Percentiles rank a stretch among this genome's conserved stretches.
phyloP scores from a whole-genome alignment of 2,797 vertebrate species.

The Intellagama lesueurii region DNA sequence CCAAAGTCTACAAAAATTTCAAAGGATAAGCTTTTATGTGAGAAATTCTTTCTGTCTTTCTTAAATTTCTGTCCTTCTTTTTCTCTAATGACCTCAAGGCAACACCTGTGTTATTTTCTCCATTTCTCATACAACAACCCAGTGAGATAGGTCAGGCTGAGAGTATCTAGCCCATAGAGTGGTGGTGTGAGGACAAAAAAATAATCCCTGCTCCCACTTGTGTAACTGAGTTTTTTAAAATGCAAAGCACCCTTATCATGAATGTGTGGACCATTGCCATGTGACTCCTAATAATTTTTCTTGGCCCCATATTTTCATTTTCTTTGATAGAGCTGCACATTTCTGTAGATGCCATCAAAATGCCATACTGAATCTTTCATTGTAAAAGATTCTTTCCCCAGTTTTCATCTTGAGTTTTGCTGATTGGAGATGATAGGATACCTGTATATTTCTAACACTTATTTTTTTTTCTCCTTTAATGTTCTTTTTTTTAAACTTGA shows the following conservation, averaged over 20 bases:
- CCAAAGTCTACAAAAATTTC: too few species aligned
- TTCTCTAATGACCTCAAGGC: too few species aligned
- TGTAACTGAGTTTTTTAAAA: neutral
- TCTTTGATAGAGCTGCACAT: neutral
- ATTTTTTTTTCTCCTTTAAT: neutral
- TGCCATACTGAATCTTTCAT: neutral
- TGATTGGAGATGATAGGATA: neutral
- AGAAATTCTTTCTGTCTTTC: too few species aligned
- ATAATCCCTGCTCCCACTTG: neutral
- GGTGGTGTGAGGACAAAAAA: neutral
- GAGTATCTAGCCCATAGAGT: neutral
- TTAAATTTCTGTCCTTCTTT: too few species aligned
- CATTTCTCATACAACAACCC: too few species aligned
- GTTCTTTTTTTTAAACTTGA: too few species aligned
- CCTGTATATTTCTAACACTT: neutral
- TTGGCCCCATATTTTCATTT: neutral
- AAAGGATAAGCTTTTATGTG: too few species aligned
- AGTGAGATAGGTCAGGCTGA: too few species aligned
- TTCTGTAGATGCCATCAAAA: neutral
- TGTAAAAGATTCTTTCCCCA: neutral
- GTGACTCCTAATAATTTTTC: neutral
- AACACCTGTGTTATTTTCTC: too few species aligned
- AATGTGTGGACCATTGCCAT: neutral
- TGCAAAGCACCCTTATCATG: neutral
- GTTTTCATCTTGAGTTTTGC: neutral